Evolutionary conservation across 2,113 vertebrate genomes (phyloP).

Genomic region (Epinephelus fuscoguttatus): DNA sequence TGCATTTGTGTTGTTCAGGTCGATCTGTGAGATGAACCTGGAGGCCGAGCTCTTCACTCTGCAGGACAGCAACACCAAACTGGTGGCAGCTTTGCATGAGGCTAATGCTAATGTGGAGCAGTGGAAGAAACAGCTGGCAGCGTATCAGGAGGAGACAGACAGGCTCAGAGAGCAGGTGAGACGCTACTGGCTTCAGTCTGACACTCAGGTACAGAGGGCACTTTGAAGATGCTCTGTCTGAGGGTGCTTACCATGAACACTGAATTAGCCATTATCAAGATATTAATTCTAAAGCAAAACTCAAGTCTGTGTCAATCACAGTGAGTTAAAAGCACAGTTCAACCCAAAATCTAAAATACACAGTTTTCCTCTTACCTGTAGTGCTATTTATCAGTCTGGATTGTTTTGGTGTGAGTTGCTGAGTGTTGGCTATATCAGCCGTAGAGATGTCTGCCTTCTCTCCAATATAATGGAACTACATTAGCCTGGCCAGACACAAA

Average conservation of each 20-base stretch:
- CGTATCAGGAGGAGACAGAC: constrained; percentile 93
- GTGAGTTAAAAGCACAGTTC: too few relatives aligned
- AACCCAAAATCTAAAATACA: too few relatives aligned
- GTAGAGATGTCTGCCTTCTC: too few relatives aligned
- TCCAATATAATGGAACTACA: too few relatives aligned
- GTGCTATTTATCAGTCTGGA: too few relatives aligned
- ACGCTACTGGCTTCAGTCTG: neutral
- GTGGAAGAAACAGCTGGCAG: constrained; percentile 96
- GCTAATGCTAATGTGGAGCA: constrained; percentile 94
- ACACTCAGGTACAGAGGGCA: neutral
- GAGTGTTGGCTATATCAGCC: too few relatives aligned
- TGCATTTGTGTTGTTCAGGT: constrained; percentile 81
- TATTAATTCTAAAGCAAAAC: neutral
- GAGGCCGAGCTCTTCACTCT: constrained; percentile 95
- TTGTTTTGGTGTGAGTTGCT: too few relatives aligned
- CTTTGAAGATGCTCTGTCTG: neutral
- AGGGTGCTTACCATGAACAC: neutral
- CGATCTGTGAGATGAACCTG: constrained; percentile 96
- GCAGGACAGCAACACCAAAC: constrained; percentile 95
- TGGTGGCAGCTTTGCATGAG: constrained; percentile 93
- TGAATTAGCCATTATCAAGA: neutral
- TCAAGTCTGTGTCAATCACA: neutral
- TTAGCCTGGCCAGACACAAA: too few relatives aligned
- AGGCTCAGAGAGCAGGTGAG: constrained; percentile 90
- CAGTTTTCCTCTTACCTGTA: too few relatives aligned